Evolutionary conservation across 2,888 invertebrate species (phyloP).

Genomic region (Phengaris alcon): DNA sequence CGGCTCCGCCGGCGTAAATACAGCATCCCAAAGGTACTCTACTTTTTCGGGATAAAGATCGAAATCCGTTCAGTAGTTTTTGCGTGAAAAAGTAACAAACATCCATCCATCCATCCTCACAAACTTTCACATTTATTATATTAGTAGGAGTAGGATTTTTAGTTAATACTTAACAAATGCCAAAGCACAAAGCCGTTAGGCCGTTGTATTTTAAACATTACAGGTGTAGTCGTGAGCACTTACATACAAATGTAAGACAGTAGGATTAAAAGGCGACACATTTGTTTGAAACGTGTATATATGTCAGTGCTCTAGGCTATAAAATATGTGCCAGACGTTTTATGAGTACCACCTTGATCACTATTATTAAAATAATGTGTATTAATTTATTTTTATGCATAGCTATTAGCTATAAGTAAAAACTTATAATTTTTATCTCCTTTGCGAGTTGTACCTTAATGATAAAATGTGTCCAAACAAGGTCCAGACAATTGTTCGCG

Average conservation of each 20-base stretch:
- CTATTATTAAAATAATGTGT: not conserved
- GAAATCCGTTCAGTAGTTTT: too few relatives aligned
- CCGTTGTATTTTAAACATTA: not conserved
- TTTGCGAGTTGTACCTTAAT: not conserved
- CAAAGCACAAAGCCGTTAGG: constrained; percentile 13
- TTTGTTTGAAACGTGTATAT: not conserved
- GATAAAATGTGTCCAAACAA: constrained; percentile 3
- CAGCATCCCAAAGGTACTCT: too few relatives aligned
- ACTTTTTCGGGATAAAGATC: too few relatives aligned
- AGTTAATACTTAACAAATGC: constrained; percentile 11
- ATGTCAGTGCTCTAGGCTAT: not conserved
- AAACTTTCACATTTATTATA: too few relatives aligned
- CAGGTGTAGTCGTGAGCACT: not conserved
- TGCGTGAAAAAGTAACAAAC: too few relatives aligned
- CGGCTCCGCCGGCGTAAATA: too few relatives aligned
- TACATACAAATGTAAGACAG: too few relatives aligned
- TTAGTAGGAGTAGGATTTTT: not conserved
- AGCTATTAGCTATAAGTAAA: not conserved
- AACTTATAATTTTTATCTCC: not conserved
- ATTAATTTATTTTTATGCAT: constrained; percentile 4
- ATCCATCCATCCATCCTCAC: too few relatives aligned
- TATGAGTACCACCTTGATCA: not conserved
- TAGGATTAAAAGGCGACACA: not conserved
- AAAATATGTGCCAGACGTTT: not conserved
- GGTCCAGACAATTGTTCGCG: not conserved